Evolutionary conservation across 2,888 invertebrate genomes (phyloP).

Genomic region (Byasa hedistus): DNA sequence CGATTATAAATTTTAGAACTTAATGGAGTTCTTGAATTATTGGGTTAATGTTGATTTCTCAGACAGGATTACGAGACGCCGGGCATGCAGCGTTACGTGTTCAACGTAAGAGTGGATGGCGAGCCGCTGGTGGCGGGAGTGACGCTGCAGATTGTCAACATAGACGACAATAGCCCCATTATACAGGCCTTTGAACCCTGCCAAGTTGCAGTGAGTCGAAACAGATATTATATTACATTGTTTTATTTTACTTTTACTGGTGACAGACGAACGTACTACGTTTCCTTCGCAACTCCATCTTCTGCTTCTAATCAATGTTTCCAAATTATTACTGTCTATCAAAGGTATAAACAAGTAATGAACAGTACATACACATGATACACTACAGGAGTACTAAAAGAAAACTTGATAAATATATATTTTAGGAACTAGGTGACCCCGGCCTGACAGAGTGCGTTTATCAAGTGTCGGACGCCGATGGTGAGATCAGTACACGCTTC

Average conservation of each 20-base stretch:
- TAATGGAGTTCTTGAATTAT: too few species aligned
- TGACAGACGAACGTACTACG: too few species aligned
- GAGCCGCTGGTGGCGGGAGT: slow-evolving; percentile 52
- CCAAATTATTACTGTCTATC: too few species aligned
- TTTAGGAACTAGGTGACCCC: slow-evolving; percentile 65
- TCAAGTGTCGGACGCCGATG: slow-evolving; percentile 64
- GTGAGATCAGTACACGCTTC: slow-evolving; percentile 62
- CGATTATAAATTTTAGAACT: too few species aligned
- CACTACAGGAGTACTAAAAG: neutral
- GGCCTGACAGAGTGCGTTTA: slow-evolving; percentile 61
- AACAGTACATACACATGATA: too few species aligned
- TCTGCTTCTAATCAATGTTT: too few species aligned
- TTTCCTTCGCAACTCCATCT: too few species aligned
- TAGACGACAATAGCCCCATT: slow-evolving; percentile 77
- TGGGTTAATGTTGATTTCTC: slow-evolving; percentile 25
- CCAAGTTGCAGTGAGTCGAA: slow-evolving; percentile 58
- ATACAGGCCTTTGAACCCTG: slow-evolving; percentile 68
- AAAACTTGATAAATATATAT: too few species aligned
- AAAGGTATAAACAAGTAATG: too few species aligned
- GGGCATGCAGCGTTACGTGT: slow-evolving; percentile 64
- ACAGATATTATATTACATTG: neutral
- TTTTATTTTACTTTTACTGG: neutral
- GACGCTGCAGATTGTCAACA: slow-evolving; percentile 67
- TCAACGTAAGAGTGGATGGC: slow-evolving; percentile 51
- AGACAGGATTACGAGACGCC: slow-evolving; percentile 79